Evolutionary conservation across 2,888 invertebrate species (phyloP), one percentile per base, ranked within the genome.

Genomic region (Nowickia ferox): DNA sequence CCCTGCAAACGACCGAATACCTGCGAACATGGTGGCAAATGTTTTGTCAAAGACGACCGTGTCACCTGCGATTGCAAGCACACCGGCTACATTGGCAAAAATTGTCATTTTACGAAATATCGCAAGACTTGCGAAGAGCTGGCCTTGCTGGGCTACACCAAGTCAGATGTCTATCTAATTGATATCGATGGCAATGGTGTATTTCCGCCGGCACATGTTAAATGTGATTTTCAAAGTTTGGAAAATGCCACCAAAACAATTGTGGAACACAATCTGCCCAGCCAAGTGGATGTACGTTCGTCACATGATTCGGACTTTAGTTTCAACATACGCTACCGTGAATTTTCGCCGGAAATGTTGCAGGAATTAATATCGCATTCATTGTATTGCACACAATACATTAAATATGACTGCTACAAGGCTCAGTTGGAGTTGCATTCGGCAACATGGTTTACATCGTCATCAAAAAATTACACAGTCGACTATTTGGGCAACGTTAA

Each of bases 181-280:
- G 98, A 98, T 90, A 97, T 98, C 75, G 98, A 98, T 90, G 98
- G 98, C 0, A 97, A 97, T 90, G 98, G 98, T 0, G 95, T 96
- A 81, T 97, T 97, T 90, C 97, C 98, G 4, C 98, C 98, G 0
- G 97, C 97, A 0, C 96, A 97, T 89, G 98, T 98, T 0, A 96
- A 97, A 89, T 98, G 98, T 91, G 97, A 97, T 91, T 98, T 98
- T 91, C 97, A 97, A 90, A 96, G 96, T 57, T 94, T 96, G 89
- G 97, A 97, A 84, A 97, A 97, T 90, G 94, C 95, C 0, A 97
- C 97, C 0, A 97, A 97, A 87, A 96, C 96, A 6, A 97, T 97
- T 87, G 97, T 98, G 0, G 97, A 97, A 90, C 98, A 98, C 91
- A 98, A 98, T 93, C 93, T 98, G 55, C 97, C 97, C 0, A 97